Conservation (phyloP, 2,113 vertebrate species). For the Condylura cristata region DNA sequence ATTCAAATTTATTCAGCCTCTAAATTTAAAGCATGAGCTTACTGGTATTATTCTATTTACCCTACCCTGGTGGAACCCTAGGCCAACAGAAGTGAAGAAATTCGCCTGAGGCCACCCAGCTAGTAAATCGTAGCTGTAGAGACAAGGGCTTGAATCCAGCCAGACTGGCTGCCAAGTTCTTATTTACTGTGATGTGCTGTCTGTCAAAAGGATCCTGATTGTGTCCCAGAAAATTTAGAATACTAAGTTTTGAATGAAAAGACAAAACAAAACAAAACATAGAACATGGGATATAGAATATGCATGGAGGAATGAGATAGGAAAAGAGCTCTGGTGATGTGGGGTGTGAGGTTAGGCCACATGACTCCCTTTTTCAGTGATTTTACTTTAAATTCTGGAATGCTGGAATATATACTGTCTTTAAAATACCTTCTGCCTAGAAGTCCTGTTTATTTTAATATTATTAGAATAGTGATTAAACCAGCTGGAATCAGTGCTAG, state of each 20-base stretch:
- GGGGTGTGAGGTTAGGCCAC: background rate
- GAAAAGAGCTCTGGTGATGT: background rate
- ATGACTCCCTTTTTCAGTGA: background rate
- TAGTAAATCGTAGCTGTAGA: background rate
- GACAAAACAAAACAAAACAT: too few relatives aligned
- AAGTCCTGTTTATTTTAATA: background rate
- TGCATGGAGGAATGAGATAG: background rate
- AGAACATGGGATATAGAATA: background rate
- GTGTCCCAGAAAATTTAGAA: background rate
- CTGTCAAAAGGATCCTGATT: background rate
- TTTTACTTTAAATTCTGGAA: conserved; percentile 24
- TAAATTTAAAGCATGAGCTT: background rate
- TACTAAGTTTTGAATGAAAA: background rate
- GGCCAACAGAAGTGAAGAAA: background rate
- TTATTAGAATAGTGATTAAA: background rate
- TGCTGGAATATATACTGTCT: background rate
- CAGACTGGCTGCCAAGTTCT: background rate
- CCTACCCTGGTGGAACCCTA: background rate
- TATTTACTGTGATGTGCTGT: background rate
- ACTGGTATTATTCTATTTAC: background rate
- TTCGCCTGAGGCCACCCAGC: background rate
- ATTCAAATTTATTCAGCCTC: background rate
- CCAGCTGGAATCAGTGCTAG: background rate
- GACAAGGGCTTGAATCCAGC: background rate
- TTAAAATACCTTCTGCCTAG: background rate